Evolutionary conservation across 2,888 invertebrate species (phyloP).

Genomic region (Sialis fuliginosa): DNA sequence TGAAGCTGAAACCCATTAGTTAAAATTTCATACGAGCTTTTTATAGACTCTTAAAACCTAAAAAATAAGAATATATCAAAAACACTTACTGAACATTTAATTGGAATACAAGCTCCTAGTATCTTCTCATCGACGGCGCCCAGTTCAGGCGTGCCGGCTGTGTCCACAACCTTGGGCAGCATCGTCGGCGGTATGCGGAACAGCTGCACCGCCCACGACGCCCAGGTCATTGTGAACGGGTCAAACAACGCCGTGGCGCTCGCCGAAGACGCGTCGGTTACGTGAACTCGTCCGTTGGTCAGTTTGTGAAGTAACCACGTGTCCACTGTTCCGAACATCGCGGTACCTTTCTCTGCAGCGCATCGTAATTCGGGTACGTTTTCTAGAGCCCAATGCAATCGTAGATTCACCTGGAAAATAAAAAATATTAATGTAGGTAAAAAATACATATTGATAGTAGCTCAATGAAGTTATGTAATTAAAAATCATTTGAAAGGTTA

Average conservation of each 20-base stretch:
- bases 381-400: slow-evolving; percentile 62
- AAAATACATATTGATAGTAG: too few relatives aligned
- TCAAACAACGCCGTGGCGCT: slow-evolving; percentile 88
- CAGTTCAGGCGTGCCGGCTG: slow-evolving; percentile 47
- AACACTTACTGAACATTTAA: slow-evolving; percentile 48
- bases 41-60: background rate
- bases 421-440: too few relatives aligned
- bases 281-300: slow-evolving; percentile 40
- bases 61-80: slow-evolving; percentile 3
- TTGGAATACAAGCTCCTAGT: slow-evolving; percentile 63
- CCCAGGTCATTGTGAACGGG: slow-evolving; percentile 80
- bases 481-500: too few relatives aligned
- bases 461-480: too few relatives aligned
- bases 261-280: slow-evolving; percentile 81
- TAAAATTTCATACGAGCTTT: too few relatives aligned
- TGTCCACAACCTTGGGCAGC: slow-evolving; percentile 66
- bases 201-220: slow-evolving; percentile 46
- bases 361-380: slow-evolving; percentile 49
- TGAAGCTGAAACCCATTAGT: too few relatives aligned
- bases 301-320: slow-evolving; percentile 85
- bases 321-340: slow-evolving; percentile 76
- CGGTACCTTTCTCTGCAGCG: slow-evolving; percentile 42
- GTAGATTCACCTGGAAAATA: slow-evolving; percentile 44
- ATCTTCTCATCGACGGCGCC: slow-evolving; percentile 44
- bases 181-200: slow-evolving; percentile 57